Percentiles rank a stretch among this genome's conserved stretches.
Evolutionary conservation across 53 echinoderm and acorn worm genomes (phyloP).

Genomic region (Paracentrotus lividus): DNA sequence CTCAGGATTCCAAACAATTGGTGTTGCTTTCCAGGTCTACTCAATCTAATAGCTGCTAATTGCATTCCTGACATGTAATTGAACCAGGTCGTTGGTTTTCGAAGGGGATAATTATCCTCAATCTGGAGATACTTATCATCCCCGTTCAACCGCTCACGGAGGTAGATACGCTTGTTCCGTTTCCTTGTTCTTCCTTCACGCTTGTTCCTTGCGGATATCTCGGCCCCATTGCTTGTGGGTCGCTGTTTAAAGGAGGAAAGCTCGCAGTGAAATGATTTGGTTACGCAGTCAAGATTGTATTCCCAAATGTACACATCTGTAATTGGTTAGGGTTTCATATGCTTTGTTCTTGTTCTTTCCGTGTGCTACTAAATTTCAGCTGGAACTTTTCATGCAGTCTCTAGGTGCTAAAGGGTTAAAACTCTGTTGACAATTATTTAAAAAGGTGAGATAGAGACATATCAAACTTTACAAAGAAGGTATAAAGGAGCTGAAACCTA

Average conservation of each 20-base stretch:
- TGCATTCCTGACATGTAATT: neutral
- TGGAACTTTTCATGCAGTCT: too few relatives aligned
- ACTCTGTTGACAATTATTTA: too few relatives aligned
- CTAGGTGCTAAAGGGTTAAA: too few relatives aligned
- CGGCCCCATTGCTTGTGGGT: neutral
- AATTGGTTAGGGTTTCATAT: neutral
- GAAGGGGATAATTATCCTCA: neutral
- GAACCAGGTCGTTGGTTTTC: neutral
- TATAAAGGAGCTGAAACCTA: neutral
- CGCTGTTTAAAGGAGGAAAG: neutral
- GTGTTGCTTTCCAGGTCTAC: neutral
- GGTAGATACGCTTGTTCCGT: neutral
- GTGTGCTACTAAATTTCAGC: too few relatives aligned
- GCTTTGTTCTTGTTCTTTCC: too few relatives aligned
- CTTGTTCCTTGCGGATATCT: neutral
- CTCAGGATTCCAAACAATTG: neutral
- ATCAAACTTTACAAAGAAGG: neutral
- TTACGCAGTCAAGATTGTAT: neutral
- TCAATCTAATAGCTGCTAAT: conserved; percentile 28
- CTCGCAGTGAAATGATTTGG: neutral
- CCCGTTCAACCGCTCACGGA: neutral
- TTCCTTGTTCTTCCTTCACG: neutral
- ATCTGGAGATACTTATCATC: neutral
- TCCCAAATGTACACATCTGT: neutral
- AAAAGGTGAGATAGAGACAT: neutral